phyloP scores from a whole-genome alignment of 2,888 invertebrate species.

The Halictus quadricinctus region DNA sequence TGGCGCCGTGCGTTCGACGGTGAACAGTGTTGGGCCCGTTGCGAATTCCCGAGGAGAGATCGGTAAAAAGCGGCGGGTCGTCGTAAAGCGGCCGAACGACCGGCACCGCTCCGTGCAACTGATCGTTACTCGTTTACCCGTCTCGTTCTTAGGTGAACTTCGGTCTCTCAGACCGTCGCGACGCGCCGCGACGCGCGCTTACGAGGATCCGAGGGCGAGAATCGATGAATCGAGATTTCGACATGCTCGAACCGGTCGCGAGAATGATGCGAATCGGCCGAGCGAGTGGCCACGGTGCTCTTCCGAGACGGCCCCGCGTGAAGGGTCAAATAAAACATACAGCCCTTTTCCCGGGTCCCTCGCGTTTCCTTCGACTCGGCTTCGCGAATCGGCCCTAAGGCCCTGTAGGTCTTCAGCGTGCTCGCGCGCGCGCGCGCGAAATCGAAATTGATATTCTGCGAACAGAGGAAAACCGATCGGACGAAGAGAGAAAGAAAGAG shows the following conservation, averaged over 20 bases:
- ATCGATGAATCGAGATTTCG: constrained; percentile 38
- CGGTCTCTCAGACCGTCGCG: constrained; percentile 62
- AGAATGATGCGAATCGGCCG: not conserved
- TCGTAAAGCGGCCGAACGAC: constrained; percentile 26
- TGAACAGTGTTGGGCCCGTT: not conserved
- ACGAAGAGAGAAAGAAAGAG: constrained; percentile 35
- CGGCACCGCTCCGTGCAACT: constrained; percentile 69
- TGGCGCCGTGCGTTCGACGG: not conserved
- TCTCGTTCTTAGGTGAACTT: constrained; percentile 76
- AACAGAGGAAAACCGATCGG: constrained; percentile 29
- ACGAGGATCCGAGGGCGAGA: constrained; percentile 37
- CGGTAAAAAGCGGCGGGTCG: not conserved
- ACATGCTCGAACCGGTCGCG: not conserved
- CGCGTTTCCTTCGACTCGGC: constrained; percentile 24
- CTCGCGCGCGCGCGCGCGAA: constrained; percentile 14
- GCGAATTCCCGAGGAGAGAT: not conserved
- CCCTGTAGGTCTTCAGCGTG: not conserved
- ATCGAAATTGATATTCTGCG: constrained; percentile 12
- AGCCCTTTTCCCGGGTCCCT: not conserved
- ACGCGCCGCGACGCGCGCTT: constrained; percentile 34
- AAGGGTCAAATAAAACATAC: not conserved
- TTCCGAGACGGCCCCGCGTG: not conserved
- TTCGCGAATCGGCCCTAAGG: not conserved
- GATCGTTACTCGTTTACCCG: constrained; percentile 79
- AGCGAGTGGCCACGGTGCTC: constrained; percentile 1